These are phyloP conservation scores for Xanthorhoe spadicearia DNA, from an alignment of 2,888 invertebrate genomes.

Conservation along the genomic window DNA sequence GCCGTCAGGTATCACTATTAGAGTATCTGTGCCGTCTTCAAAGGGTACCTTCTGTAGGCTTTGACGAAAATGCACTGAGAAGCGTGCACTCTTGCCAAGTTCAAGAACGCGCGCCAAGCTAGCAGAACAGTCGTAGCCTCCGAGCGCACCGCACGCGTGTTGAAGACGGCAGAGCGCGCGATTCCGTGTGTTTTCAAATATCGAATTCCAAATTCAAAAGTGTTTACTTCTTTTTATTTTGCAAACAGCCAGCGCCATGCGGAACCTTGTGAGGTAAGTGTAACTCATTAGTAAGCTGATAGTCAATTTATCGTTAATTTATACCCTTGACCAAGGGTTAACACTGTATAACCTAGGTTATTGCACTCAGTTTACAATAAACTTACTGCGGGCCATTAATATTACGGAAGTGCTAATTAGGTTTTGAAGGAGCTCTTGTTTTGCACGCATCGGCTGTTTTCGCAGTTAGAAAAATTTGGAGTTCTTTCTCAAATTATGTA, in stretches of 20 bases:
- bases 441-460: constrained; percentile 20
- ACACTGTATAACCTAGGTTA: constrained; percentile 54
- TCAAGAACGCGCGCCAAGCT: constrained; percentile 63
- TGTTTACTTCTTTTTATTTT: constrained; percentile 53
- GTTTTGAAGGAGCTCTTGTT: constrained; percentile 44
- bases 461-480: constrained; percentile 15
- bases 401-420: constrained; percentile 55
- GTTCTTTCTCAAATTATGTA: constrained; percentile 22
- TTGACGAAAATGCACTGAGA: constrained; percentile 70
- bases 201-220: constrained; percentile 46
- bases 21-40: too few relatives aligned
- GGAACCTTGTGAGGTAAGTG: constrained; percentile 75
- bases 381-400: constrained; percentile 44
- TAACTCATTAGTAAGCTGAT: constrained; percentile 45
- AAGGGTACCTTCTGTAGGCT: constrained; percentile 44
- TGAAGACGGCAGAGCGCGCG: constrained; percentile 56
- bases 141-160: constrained; percentile 55
- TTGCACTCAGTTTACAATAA: constrained; percentile 54
- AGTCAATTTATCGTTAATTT: constrained; percentile 51
- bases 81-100: constrained; percentile 69
- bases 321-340: constrained; percentile 59
- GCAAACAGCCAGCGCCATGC: constrained; percentile 63
- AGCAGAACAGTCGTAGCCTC: constrained; percentile 72
- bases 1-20: too few relatives aligned
- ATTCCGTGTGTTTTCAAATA: constrained; percentile 54